phyloP scores from a whole-genome alignment of 2,113 vertebrate genomes.

The Falco punctatus region DNA sequence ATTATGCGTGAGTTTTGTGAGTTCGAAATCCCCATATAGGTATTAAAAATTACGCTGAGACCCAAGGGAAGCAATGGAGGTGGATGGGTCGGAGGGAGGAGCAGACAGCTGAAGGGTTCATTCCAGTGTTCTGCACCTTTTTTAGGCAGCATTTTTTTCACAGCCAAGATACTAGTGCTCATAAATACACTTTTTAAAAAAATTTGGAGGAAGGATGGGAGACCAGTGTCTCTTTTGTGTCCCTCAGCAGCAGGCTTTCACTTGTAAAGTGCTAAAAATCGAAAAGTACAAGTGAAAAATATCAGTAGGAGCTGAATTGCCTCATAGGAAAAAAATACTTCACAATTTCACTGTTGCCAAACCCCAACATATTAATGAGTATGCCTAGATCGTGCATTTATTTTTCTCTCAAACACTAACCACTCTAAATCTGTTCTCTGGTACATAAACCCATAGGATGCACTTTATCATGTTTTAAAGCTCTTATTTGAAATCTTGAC shows the following conservation, averaged over 20 bases:
- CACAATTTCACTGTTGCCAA: background rate
- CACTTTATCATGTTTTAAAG: background rate
- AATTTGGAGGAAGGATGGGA: background rate
- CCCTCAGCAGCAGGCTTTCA: background rate
- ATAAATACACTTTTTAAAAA: background rate
- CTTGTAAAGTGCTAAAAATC: background rate
- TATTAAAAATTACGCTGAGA: background rate
- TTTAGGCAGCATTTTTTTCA: background rate
- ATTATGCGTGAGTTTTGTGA: accelerated
- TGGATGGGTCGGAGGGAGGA: background rate
- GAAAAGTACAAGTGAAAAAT: background rate
- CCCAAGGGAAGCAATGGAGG: background rate
- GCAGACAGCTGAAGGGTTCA: background rate
- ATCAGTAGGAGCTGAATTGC: background rate
- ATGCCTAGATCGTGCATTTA: background rate
- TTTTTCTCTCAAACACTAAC: background rate
- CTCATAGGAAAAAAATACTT: background rate
- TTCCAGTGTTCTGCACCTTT: background rate
- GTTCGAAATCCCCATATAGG: background rate
- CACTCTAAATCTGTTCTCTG: background rate
- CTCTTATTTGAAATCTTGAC: background rate
- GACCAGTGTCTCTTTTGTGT: background rate
- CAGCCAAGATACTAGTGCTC: background rate
- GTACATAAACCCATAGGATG: background rate
- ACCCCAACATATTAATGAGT: background rate